These are phyloP conservation scores for Sebastes fasciatus DNA, from an alignment of 2,113 vertebrate species.

Conservation along the genomic window DNA sequence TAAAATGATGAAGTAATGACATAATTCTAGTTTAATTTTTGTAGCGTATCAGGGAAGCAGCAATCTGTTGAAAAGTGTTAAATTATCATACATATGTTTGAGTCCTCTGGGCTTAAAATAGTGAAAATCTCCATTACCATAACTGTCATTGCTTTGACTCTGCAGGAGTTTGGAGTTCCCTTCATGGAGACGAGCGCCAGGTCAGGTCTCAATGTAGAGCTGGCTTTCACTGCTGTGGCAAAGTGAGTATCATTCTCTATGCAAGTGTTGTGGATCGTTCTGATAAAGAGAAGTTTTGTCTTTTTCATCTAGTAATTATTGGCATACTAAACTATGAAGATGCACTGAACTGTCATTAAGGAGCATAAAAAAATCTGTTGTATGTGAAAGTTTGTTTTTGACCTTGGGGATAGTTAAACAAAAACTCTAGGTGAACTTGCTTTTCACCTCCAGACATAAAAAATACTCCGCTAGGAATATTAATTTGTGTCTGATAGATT, in stretches of 20 bases:
- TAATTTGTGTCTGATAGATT: neutral
- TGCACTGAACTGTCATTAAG: neutral
- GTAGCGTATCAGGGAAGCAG: neutral
- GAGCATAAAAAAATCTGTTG: neutral
- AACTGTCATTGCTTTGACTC: slow-evolving; percentile 29
- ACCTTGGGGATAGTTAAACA: neutral
- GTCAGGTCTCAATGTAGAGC: slow-evolving; percentile 91
- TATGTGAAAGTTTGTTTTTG: neutral
- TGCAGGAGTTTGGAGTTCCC: slow-evolving; percentile 92
- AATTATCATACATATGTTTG: neutral
- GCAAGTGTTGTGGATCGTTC: neutral
- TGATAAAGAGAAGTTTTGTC: neutral
- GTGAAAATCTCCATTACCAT: neutral
- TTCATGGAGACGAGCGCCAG: slow-evolving; percentile 97
- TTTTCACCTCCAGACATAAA: neutral
- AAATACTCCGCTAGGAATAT: neutral
- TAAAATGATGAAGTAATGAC: too few species aligned
- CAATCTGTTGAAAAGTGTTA: neutral
- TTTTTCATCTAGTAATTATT: neutral
- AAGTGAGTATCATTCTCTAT: slow-evolving; percentile 85
- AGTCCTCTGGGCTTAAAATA: neutral
- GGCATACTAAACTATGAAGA: neutral
- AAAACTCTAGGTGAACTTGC: neutral
- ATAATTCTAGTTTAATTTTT: too few species aligned
- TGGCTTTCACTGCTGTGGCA: slow-evolving; percentile 93